Conservation (phyloP, 2,888 invertebrate species). For the Erannis defoliaria region DNA sequence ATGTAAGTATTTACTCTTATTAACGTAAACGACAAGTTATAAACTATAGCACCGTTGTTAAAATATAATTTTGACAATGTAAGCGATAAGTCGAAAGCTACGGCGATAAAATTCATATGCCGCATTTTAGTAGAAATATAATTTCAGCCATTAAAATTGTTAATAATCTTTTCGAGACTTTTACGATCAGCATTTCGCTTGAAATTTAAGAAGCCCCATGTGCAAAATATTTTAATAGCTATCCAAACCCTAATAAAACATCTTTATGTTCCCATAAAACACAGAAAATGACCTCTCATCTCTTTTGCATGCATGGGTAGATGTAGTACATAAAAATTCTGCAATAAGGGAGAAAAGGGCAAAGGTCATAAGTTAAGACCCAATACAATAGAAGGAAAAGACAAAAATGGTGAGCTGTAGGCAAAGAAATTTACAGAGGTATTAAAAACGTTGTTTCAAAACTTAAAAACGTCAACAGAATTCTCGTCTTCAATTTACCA, state of each 20-base stretch:
- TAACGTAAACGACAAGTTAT: no score
- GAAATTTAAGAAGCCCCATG: conserved; percentile 10
- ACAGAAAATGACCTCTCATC: conserved; percentile 10
- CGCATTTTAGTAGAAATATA: neutral
- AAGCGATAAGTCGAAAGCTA: no score
- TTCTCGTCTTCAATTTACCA: no score
- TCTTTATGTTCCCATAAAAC: conserved; percentile 18
- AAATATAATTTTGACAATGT: no score
- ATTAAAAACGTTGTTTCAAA: no score
- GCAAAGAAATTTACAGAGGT: no score
- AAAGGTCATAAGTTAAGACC: neutral
- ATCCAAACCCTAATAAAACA: conserved; percentile 22
- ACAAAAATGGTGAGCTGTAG: no score
- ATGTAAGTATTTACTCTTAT: no score
- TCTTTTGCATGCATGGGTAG: conserved; percentile 9
- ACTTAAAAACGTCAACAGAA: no score
- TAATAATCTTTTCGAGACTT: conserved; percentile 2
- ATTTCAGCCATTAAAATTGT: neutral
- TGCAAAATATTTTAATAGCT: conserved; percentile 17
- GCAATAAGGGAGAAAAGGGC: neutral
- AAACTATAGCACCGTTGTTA: no score
- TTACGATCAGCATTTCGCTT: conserved; percentile 4
- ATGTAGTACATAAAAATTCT: neutral
- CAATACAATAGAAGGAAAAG: no score
- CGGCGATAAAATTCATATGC: no score